Base-by-base conservation (phyloP, 1,140 invertebrate species). In the Sitobion miscanthi region DNA sequence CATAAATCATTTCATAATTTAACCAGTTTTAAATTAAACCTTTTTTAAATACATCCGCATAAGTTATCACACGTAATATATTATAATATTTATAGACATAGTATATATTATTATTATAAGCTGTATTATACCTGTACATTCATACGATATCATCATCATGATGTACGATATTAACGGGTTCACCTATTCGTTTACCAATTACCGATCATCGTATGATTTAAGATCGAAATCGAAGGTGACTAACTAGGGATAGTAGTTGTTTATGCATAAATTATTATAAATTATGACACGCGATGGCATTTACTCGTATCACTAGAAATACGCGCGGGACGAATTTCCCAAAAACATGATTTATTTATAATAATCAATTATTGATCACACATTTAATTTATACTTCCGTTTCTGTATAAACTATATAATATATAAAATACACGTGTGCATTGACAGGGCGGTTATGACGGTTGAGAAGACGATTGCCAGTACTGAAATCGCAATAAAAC, bases 81-180 rank as follows among this genome's bases (percentile, higher is more conserved):
- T 25, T 25, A 30, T 52, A 52, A 49, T 49, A 9, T 11, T 54
- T n/a, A 1, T 69, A n/a, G 30, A 62, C 25, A 62, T 11, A 62
- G 8, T 69, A 69, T 11, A 62, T 62, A 30, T 30, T n/a, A 30
- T 30, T n/a, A 69, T 62, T 30, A 30, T 52, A 20, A 52, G 11
- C 54, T 54, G 0, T 57, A 57, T 57, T 21, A 25, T 62, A 62
- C n/a, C 30, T 11, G 8, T 77, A 77, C n/a, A n/a, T 17, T 5
- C 25, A 57, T 57, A 57, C 25, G 8, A 57, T 57, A 57, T 57
- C 23, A 57, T 57, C 4, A 54, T 54, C 2, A 25, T 57, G 11
- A 77, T 77, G n/a, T 77, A 77, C n/a, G n/a, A 77, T 77, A 77
- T 17, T 77, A 57, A 77, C 62, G n/a, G n/a, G 62, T 77, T 77